phyloP scores from a whole-genome alignment of 2,797 vertebrate genomes.

The Hemibagrus guttatus region DNA sequence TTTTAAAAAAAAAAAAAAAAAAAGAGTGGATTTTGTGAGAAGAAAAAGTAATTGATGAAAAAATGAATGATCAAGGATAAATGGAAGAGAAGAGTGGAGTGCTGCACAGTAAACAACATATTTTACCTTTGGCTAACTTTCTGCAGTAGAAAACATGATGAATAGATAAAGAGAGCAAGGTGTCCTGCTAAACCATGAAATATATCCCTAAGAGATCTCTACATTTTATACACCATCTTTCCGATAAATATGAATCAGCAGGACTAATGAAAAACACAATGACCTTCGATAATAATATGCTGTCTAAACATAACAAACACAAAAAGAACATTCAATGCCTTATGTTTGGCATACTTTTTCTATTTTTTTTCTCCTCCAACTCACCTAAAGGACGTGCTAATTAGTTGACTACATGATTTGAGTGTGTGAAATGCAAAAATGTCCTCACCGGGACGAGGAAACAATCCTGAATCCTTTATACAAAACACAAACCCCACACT shows the following conservation, averaged over 20 bases:
- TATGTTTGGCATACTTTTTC: not conserved
- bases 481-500: not conserved
- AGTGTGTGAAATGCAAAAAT: constrained; percentile 1
- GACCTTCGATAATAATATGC: not conserved
- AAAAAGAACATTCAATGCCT: not conserved
- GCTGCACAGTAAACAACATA: constrained; percentile 9
- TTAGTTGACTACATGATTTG: not conserved
- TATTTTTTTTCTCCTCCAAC: not conserved
- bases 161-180: not conserved
- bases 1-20: not conserved
- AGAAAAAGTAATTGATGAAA: not conserved
- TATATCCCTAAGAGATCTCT: not conserved
- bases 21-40: not conserved
- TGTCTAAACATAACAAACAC: not conserved
- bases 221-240: not conserved
- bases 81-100: constrained; percentile 17
- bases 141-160: constrained; percentile 20
- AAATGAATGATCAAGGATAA: constrained; percentile 5
- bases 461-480: not conserved
- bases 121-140: constrained; percentile 23
- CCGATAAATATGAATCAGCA: not conserved
- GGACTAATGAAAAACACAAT: not conserved
- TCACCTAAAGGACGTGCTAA: not conserved
- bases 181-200: not conserved
- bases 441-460: not conserved